Percentiles rank a stretch among this genome's conserved stretches.
Conservation (phyloP, 2,113 vertebrate genomes). For the Psittacus erithacus region DNA sequence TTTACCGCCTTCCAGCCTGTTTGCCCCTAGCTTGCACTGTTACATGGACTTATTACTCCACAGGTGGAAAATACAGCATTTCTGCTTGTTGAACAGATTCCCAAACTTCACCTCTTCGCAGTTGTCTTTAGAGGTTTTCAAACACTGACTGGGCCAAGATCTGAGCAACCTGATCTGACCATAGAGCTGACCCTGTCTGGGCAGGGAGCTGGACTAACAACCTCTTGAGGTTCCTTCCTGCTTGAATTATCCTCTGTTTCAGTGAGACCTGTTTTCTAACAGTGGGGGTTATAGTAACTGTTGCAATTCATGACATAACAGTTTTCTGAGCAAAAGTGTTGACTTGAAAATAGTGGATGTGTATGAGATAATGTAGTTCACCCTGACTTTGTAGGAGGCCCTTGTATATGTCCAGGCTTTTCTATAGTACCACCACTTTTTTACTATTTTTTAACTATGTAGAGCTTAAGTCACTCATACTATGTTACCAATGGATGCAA, state of each 20-base stretch:
- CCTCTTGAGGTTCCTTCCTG: not conserved
- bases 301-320: not conserved
- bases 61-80: not conserved
- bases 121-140: not conserved
- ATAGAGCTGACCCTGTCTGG: not conserved
- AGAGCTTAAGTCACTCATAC: not conserved
- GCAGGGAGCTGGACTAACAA: fast-evolving
- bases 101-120: not conserved
- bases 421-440: not conserved
- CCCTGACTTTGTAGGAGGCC: not conserved
- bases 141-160: fast-evolving
- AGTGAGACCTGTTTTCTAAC: not conserved
- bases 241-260: not conserved
- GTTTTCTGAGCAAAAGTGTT: not conserved
- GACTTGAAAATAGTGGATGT: not conserved
- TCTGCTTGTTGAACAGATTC: not conserved
- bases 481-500: not conserved
- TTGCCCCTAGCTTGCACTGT: not conserved
- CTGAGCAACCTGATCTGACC: not conserved
- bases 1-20: not conserved
- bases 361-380: not conserved
- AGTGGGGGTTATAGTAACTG: not conserved
- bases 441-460: not conserved
- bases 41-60: not conserved
- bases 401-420: not conserved